Conservation (phyloP, 2,888 invertebrate species). For the Nymphalis urticae region DNA sequence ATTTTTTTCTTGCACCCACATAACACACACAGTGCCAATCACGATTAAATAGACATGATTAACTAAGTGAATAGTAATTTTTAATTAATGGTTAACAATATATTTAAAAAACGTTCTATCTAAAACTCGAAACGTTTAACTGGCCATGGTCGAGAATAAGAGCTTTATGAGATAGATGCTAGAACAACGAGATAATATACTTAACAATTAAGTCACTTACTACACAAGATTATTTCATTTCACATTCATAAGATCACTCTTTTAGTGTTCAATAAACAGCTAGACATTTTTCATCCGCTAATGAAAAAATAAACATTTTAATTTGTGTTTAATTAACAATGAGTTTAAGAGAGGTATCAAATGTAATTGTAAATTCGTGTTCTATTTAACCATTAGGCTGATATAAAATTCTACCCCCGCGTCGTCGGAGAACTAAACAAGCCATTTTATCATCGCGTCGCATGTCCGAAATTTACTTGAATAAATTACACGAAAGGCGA, state of each 20-base stretch:
- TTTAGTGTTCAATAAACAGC: neutral
- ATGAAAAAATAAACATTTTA: neutral
- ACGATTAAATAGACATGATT: too few relatives aligned
- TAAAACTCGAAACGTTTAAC: too few relatives aligned
- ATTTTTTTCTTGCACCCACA: too few relatives aligned
- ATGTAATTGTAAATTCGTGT: slow-evolving; percentile 31
- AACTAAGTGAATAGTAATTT: too few relatives aligned
- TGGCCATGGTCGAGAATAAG: too few relatives aligned
- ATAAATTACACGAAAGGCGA: slow-evolving; percentile 70
- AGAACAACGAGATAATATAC: too few relatives aligned
- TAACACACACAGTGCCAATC: too few relatives aligned
- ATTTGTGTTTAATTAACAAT: slow-evolving; percentile 8
- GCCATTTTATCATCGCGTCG: slow-evolving; percentile 61
- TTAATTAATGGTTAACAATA: too few relatives aligned
- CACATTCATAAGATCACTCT: neutral
- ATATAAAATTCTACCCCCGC: slow-evolving; percentile 38
- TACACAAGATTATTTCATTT: too few relatives aligned
- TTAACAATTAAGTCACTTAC: too few relatives aligned
- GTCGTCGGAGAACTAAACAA: slow-evolving; percentile 51
- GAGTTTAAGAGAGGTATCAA: slow-evolving; percentile 20
- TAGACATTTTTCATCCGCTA: neutral
- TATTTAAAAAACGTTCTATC: too few relatives aligned
- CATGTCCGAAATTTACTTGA: slow-evolving; percentile 74
- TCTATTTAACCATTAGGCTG: slow-evolving; percentile 30
- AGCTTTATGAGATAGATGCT: too few relatives aligned